Evolutionary conservation across 2,888 invertebrate species (phyloP), one percentile per base, ranked within the genome.

Genomic region (Exephanes ischioxanthus): DNA sequence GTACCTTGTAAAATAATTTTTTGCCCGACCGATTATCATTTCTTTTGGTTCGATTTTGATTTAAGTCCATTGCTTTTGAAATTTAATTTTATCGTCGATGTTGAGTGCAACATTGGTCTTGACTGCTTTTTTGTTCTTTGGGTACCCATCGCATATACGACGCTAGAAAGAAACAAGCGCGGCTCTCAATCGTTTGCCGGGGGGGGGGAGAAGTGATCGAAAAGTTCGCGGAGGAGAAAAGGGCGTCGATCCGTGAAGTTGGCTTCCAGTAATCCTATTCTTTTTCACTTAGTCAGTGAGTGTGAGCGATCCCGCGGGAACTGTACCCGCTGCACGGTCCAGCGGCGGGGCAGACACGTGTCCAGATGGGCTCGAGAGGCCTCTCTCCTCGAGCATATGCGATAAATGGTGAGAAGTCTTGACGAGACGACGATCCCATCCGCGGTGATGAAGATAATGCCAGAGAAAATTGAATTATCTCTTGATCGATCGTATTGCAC

Each of bases 191-290:
- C 63, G 63, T 63, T 63, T n/a, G 16, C 16, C 63, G 33, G 58
- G 61, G 22, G 51, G 71, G 58, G 61, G 22, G 51, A 67, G 77
- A 76, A 85, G 80, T 83, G 83, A 85, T 85, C 76, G 66, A 72
- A 80, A 77, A 58, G 80, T 76, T 80, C 22, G 41, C 61, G 61
- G 72, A 83, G 63, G 75, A 66, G 83, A 84, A 83, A 79, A 88
- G 88, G 89, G 91, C 91, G 91, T 86, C 91, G 93, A 92, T 89
- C 93, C 93, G 93, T 93, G 93, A 94, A 94, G 93, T 94, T 93
- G 92, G 90, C 91, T 90, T 91, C 86, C 91, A 89, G 88, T 92
- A 93, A 93, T 91, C 91, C 90, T 88, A 92, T 93, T 92, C 90
- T 91, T 93, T 93, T 93, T 92, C 93, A 93, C 93, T 93, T 93